Evolutionary conservation across 2,113 vertebrate species (phyloP).

Genomic region (Phalacrocorax carbo): DNA sequence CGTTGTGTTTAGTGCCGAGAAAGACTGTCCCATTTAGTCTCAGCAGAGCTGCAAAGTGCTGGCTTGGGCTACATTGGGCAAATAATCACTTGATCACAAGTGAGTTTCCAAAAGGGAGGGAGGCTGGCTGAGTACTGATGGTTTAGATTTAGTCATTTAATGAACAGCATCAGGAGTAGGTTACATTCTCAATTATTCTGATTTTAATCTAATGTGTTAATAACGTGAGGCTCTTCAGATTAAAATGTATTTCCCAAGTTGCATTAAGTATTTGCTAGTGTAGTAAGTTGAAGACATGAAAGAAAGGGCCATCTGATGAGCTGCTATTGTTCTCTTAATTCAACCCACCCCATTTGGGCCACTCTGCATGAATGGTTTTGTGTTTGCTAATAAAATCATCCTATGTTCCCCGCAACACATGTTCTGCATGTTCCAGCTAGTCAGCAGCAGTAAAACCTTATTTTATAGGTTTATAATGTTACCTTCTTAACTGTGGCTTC

Average conservation of each 20-base stretch:
- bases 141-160: background rate
- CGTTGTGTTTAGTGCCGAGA: background rate
- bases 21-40: background rate
- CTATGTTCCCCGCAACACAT: constrained; percentile 41
- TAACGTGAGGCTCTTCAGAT: background rate
- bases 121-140: background rate
- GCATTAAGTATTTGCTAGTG: background rate
- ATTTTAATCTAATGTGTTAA: constrained; percentile 52
- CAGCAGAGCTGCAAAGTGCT: background rate
- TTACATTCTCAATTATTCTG: background rate
- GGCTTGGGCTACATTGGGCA: background rate
- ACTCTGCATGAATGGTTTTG: constrained; percentile 42
- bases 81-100: background rate
- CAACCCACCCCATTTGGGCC: constrained; percentile 42
- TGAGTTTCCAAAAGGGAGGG: background rate
- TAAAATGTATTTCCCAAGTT: constrained; percentile 31
- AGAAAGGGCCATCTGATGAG: constrained; percentile 31
- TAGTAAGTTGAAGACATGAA: constrained; percentile 40
- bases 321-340: constrained; percentile 68
- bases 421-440: constrained; percentile 41
- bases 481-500: background rate
- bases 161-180: background rate
- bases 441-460: constrained; percentile 31
- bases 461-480: constrained; percentile 38
- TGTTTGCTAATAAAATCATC: constrained; percentile 52